Conservation (phyloP, 2,113 vertebrate species). For the Tetrao urogallus region DNA sequence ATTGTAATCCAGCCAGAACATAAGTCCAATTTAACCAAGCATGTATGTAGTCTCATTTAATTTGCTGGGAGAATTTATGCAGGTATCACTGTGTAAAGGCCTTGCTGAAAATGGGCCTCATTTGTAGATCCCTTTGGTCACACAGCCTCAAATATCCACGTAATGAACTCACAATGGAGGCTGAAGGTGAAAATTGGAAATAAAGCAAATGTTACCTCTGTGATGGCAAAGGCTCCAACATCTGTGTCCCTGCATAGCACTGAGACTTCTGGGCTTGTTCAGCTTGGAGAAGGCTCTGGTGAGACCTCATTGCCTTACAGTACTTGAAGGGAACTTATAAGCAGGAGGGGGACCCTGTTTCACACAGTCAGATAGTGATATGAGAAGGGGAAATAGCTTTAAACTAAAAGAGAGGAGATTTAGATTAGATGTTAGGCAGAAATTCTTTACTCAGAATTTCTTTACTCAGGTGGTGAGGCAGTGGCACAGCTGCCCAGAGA, state of each 20-base stretch:
- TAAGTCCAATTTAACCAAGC: not conserved
- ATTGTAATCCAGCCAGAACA: not conserved
- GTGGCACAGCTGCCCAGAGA: too few relatives aligned
- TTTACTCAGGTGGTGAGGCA: too few relatives aligned
- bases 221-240: not conserved
- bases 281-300: not conserved
- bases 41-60: not conserved
- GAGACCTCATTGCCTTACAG: too few relatives aligned
- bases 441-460: too few relatives aligned
- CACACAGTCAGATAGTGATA: too few relatives aligned
- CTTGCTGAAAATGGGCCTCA: not conserved
- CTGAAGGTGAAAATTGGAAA: not conserved
- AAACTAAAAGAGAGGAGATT: too few relatives aligned
- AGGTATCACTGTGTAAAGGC: not conserved
- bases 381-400: too few relatives aligned
- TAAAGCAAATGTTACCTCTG: not conserved
- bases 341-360: too few relatives aligned
- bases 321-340: too few relatives aligned
- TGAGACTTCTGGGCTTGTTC: not conserved
- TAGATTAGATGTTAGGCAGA: too few relatives aligned
- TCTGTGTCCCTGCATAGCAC: not conserved
- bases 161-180: not conserved
- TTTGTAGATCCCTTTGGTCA: not conserved
- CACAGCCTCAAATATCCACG: not conserved
- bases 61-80: not conserved